Conservation (phyloP, 1,140 invertebrate species). For the Thaumetopoea pityocampa region DNA sequence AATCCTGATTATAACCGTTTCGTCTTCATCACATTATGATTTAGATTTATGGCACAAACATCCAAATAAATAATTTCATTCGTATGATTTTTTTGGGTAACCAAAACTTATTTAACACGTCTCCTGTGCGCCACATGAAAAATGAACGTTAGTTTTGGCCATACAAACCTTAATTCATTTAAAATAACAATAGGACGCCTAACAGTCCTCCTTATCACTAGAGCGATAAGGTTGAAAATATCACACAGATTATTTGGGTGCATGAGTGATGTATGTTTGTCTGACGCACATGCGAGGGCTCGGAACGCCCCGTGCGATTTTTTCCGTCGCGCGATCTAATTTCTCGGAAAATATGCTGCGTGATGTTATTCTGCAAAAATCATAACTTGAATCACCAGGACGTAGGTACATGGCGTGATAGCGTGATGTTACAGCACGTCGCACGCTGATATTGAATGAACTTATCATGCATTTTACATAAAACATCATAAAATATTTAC, state of each 20-base stretch:
- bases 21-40: no score
- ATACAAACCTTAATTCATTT: neutral
- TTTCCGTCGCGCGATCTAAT: slow-evolving; percentile 41
- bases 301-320: slow-evolving; percentile 21
- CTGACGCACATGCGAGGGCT: slow-evolving; percentile 20
- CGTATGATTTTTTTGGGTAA: no score
- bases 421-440: no score
- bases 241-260: neutral
- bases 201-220: neutral
- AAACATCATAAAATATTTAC: no score
- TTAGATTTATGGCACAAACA: no score
- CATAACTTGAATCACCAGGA: slow-evolving; percentile 46
- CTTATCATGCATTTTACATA: no score
- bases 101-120: slow-evolving; percentile 18
- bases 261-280: slow-evolving; percentile 12
- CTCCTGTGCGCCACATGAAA: slow-evolving; percentile 24
- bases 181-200: neutral
- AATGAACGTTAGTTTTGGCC: slow-evolving; percentile 24
- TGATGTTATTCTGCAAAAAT: slow-evolving; percentile 47
- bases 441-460: no score
- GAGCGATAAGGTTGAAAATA: neutral
- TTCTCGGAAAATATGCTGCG: slow-evolving; percentile 53
- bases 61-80: no score
- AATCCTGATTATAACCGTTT: no score
- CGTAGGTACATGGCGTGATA: no score